Base-by-base conservation (phyloP, 2,888 invertebrate species). In the Ceraclea dissimilis region DNA sequence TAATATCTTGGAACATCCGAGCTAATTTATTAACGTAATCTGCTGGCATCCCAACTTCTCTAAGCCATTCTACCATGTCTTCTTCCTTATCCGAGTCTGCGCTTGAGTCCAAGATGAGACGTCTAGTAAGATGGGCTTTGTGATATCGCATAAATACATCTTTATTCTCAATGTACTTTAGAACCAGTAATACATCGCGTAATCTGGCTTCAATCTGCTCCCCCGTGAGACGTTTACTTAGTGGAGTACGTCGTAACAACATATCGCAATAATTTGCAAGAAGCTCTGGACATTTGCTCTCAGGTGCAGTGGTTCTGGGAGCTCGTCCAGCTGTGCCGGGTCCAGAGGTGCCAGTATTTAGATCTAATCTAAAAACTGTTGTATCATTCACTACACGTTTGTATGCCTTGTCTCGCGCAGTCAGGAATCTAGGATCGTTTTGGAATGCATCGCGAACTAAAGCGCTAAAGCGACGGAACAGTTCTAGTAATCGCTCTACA, bases 141-240 rank as follows among this genome's bases (percentile, higher is more conserved):
- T 99, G 97, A 73, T 96, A 99, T 64, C 97, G 82, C 98, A 99
- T 99, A 72, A 99, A 99, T 22, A 99, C 97, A 79, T 99, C 99
- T 73, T 99, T 99, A 75, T 98, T 99, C 71, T 93, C 93, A 64
- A 99, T 95, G 75, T 99, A 99, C 73, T 99, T 99, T 63, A 99
- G 80, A 63, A 99, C 96, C 70, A 99, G 78, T 62, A 99, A 76
- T 65, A 99, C 95, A 79, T 98, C 93, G 69, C 82, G 87, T 60
- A 99, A 80, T 67, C 95, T 87, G 60, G 83, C 85, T 75, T 99
- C 98, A 64, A 99, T 96, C 76, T 99, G 94, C 70, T 99, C 98
- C 62, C 90, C 91, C 17, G 96, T 96, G 60, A 99, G 82, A 65
- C 93, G 86, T 76, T 97, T 97, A 74, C 96, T 96, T 62, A 98